phyloP scores from a whole-genome alignment of 2,888 invertebrate genomes.

The Erpobdella octoculata region DNA sequence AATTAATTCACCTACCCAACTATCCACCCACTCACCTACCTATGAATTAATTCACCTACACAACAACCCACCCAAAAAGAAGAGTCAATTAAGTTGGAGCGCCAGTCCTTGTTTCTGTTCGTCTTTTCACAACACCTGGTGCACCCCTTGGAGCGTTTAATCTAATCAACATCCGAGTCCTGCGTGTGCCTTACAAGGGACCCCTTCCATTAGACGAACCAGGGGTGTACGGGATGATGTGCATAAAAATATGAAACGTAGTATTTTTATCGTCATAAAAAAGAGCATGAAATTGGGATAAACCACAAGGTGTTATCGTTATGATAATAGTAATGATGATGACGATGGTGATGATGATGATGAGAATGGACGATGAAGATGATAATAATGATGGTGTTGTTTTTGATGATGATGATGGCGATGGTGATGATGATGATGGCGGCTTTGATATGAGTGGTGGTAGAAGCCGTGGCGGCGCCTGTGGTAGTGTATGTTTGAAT shows the following conservation, averaged over 20 bases:
- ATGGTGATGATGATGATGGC: too few species aligned
- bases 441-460: too few species aligned
- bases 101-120: background rate
- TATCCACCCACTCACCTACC: background rate
- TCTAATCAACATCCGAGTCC: background rate
- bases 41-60: background rate
- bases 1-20: background rate
- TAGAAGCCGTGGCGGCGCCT: too few species aligned
- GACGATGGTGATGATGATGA: background rate
- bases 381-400: background rate
- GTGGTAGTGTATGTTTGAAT: too few species aligned
- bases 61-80: background rate
- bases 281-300: background rate
- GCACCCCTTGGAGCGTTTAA: background rate
- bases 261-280: background rate
- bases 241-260: background rate
- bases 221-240: background rate
- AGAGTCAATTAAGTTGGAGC: too few species aligned
- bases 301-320: background rate
- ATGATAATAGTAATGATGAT: background rate
- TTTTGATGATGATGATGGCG: too few species aligned
- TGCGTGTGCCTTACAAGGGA: background rate
- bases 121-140: background rate
- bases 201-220: background rate
- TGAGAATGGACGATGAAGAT: background rate